phyloP scores from a whole-genome alignment of 2,888 invertebrate genomes.

The Zaprionus lineosus region DNA sequence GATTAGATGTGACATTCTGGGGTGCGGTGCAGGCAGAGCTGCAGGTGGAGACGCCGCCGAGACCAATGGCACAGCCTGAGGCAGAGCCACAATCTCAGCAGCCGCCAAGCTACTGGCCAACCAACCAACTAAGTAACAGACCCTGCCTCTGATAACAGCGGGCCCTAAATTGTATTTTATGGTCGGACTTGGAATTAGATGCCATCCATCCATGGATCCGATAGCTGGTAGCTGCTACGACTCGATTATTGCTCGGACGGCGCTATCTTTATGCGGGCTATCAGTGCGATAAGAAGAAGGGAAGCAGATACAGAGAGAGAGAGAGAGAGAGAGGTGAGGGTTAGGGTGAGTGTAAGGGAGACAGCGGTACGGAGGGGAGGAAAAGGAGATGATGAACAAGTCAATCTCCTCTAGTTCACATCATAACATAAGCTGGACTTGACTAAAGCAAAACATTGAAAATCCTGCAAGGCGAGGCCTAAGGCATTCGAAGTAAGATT shows the following conservation, averaged over 20 bases:
- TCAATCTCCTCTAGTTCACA: too few relatives aligned
- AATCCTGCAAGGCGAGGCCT: too few relatives aligned
- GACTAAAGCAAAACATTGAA: too few relatives aligned
- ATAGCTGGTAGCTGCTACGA: constrained; percentile 31
- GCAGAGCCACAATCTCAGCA: not conserved
- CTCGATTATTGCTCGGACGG: constrained; percentile 10
- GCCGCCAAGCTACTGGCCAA: not conserved
- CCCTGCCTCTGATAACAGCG: constrained; percentile 26
- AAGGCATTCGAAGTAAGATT: too few relatives aligned
- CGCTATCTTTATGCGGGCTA: constrained; percentile 22
- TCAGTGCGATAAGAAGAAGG: not conserved
- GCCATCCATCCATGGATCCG: constrained; percentile 15
- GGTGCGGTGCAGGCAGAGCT: constrained; percentile 41
- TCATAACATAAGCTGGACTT: too few relatives aligned
- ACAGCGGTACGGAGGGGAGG: too few relatives aligned
- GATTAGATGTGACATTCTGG: constrained; percentile 44
- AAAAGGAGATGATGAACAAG: too few relatives aligned
- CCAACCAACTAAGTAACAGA: constrained; percentile 16
- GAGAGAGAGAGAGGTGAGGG: too few relatives aligned
- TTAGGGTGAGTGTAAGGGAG: not conserved
- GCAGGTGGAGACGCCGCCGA: not conserved
- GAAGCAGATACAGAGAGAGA: too few relatives aligned
- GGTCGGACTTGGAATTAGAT: constrained; percentile 5
- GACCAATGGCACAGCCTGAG: not conserved
- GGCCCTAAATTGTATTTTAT: constrained; percentile 31